A percentile compares a stretch with the other conserved stretches of the same genome.
These are phyloP conservation scores for Caenorhabditis parvicauda DNA, from an alignment of 2,888 invertebrate genomes.

Conservation along the genomic window DNA sequence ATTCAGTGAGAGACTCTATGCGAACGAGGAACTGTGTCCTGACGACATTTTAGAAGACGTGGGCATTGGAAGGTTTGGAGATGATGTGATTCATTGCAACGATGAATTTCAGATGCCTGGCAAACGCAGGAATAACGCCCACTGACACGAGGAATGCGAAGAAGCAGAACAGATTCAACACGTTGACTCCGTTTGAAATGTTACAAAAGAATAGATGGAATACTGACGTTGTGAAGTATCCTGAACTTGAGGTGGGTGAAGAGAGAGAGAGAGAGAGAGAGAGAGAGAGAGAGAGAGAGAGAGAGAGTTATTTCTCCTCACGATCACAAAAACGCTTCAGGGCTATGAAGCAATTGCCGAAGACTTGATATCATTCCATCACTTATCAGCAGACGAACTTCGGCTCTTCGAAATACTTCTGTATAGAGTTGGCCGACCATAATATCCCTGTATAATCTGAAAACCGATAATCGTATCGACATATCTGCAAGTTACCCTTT, in stretches of 20 bases:
- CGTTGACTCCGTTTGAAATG: constrained; percentile 19
- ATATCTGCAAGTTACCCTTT: too few species aligned
- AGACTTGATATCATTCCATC: constrained; percentile 41
- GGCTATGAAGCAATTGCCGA: constrained; percentile 31
- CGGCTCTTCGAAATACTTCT: constrained; percentile 36
- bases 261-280: too few species aligned
- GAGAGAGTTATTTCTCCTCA: too few species aligned
- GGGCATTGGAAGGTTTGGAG: constrained; percentile 31
- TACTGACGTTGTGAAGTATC: constrained; percentile 14
- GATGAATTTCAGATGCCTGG: constrained; percentile 34
- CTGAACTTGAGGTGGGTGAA: too few species aligned
- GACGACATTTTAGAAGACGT: constrained; percentile 47
- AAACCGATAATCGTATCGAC: too few species aligned
- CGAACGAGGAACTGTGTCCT: constrained; percentile 38
- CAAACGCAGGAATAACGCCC: constrained; percentile 36
- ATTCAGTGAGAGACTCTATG: constrained; percentile 33
- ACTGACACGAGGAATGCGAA: constrained; percentile 33
- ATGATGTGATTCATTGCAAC: background rate
- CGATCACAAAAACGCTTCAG: constrained; percentile 19
- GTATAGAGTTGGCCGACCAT: constrained; percentile 20
- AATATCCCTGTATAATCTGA: too few species aligned
- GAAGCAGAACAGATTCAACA: constrained; percentile 38
- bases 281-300: too few species aligned
- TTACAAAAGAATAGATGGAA: constrained; percentile 19
- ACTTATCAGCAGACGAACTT: constrained; percentile 33